phyloP scores from a whole-genome alignment of 2,797 vertebrate genomes.

The Meriones psammophilus region DNA sequence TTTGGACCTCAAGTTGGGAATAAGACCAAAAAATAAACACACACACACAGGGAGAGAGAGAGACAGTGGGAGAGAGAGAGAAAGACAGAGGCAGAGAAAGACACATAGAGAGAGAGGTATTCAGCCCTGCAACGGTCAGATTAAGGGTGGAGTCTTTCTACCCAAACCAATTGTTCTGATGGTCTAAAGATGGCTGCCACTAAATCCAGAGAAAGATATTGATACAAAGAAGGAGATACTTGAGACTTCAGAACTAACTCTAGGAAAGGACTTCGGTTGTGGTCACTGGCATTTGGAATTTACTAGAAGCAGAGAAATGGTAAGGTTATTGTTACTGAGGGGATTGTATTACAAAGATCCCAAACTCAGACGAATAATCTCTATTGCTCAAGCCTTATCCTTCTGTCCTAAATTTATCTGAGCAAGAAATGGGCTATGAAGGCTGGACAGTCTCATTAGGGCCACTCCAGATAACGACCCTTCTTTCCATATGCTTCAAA shows the following conservation, averaged over 20 bases:
- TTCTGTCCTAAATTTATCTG: slow-evolving; percentile 21
- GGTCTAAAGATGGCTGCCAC: neutral
- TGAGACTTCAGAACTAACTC: neutral
- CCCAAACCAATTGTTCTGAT: slow-evolving; percentile 3
- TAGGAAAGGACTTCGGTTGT: slow-evolving; percentile 62
- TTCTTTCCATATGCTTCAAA: neutral
- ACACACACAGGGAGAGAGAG: neutral
- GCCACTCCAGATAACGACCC: neutral
- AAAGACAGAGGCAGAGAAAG: neutral
- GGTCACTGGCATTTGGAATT: slow-evolving; percentile 52
- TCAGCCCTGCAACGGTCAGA: slow-evolving; percentile 12
- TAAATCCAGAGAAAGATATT: slow-evolving; percentile 27
- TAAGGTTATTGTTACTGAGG: slow-evolving; percentile 52
- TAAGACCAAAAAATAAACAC: neutral
- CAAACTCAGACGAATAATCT: slow-evolving; percentile 2
- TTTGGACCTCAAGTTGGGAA: slow-evolving; percentile 3
- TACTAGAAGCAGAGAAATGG: slow-evolving; percentile 61
- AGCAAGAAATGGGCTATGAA: neutral
- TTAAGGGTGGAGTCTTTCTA: slow-evolving; percentile 34
- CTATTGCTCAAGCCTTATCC: neutral
- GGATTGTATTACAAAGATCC: slow-evolving; percentile 52
- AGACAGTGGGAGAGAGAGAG: neutral
- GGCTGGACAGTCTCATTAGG: neutral
- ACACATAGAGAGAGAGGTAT: too few relatives aligned
- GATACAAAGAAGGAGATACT: slow-evolving; percentile 50